Conservation (phyloP, 1,140 invertebrate species). For the Lucilia sericata region DNA sequence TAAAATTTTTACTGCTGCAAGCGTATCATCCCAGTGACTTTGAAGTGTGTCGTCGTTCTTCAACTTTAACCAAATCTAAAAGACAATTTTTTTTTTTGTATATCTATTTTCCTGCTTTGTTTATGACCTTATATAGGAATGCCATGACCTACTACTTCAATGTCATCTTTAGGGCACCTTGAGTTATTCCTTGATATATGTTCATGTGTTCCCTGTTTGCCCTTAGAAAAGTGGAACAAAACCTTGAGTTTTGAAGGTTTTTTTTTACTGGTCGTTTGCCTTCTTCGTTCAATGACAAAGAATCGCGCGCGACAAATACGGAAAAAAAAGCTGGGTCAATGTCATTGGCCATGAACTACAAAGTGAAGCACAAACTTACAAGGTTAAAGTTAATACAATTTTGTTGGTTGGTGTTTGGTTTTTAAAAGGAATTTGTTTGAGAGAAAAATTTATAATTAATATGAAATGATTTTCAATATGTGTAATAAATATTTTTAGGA, state of each 20-base stretch:
- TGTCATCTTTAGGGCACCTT: constrained; percentile 33
- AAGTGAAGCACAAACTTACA: constrained; percentile 27
- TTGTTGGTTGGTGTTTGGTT: not conserved
- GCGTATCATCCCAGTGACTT: constrained; percentile 26
- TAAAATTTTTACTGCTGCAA: not conserved
- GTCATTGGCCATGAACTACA: constrained; percentile 33
- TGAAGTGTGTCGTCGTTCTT: not conserved
- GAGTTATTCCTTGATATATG: not conserved
- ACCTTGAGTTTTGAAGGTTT: constrained; percentile 46
- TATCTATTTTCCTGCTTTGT: not conserved
- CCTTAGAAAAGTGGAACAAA: constrained; percentile 45
- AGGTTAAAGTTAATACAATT: constrained; percentile 27
- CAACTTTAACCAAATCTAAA: not conserved
- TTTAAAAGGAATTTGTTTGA: no score
- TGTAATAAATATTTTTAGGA: no score
- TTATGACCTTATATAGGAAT: constrained; percentile 9
- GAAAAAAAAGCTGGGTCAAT: constrained; percentile 44
- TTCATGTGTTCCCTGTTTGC: not conserved
- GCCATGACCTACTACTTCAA: constrained; percentile 23
- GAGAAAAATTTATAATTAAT: no score
- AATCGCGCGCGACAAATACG: constrained; percentile 30
- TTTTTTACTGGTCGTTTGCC: constrained; percentile 34
- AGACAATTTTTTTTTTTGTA: not conserved
- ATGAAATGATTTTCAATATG: no score
- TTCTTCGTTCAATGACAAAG: constrained; percentile 23